Conservation (phyloP, 2,113 vertebrate genomes). For the Ameiurus melas region DNA sequence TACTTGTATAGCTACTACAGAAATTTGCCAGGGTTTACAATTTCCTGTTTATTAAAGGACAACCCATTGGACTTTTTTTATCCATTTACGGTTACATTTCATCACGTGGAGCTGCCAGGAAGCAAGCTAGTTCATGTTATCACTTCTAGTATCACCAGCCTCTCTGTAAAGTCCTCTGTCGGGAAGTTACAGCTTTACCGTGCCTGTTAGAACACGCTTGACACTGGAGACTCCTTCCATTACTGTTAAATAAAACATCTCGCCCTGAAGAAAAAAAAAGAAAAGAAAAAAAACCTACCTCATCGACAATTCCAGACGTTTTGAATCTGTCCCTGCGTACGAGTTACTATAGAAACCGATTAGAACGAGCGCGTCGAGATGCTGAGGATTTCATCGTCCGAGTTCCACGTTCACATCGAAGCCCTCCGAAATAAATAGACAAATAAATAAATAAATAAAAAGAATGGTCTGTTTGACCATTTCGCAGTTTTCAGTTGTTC, state of each 20-base stretch:
- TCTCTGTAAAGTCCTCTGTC: neutral
- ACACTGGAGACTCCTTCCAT: neutral
- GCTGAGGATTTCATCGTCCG: neutral
- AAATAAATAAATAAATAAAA: neutral
- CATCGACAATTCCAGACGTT: neutral
- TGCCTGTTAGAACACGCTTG: neutral
- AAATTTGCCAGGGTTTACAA: too few relatives aligned
- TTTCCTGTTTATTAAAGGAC: neutral
- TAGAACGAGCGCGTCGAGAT: neutral
- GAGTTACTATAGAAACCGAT: neutral
- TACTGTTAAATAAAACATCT: neutral
- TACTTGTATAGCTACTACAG: too few relatives aligned
- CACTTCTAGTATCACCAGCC: neutral
- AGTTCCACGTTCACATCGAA: neutral
- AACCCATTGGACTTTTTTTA: neutral
- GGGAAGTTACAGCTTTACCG: neutral
- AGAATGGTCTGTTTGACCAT: neutral
- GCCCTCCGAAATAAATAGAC: neutral
- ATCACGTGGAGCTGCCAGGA: neutral
- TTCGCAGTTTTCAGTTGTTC: neutral
- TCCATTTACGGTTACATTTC: neutral
- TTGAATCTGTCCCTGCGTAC: neutral
- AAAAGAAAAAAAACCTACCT: neutral
- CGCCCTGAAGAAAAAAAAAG: too few relatives aligned
- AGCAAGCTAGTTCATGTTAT: neutral